A percentile compares a stretch with the other conserved stretches of the same genome.
phyloP scores from a whole-genome alignment of 2,797 vertebrate species.

The Pteronotus mesoamericanus region DNA sequence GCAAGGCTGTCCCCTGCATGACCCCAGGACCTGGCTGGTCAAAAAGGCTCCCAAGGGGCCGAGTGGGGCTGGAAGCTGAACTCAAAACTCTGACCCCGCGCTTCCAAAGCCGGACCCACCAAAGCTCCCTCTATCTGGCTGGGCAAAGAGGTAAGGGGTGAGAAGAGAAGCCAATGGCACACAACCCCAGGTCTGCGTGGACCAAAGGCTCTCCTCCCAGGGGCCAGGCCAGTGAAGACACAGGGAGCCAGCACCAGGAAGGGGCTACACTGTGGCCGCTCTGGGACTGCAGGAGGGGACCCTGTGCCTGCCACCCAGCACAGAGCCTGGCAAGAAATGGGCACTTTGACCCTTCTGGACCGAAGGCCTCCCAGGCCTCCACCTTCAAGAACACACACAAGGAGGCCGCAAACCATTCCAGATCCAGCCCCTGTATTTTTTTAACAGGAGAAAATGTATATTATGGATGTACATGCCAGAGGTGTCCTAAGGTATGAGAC shows the following conservation, averaged over 20 bases:
- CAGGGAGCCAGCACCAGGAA: background rate
- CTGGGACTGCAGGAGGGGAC: background rate
- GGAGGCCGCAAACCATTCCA: background rate
- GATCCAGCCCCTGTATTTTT: background rate
- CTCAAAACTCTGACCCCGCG: background rate
- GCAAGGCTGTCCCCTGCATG: background rate
- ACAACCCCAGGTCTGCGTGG: rapidly evolving
- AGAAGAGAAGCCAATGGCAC: background rate
- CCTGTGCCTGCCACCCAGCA: background rate
- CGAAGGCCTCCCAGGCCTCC: background rate
- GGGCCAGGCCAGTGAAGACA: background rate
- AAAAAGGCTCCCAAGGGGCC: rapidly evolving
- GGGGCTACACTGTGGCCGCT: background rate
- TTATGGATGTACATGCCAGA: background rate
- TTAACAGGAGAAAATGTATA: background rate
- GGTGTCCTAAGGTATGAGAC: background rate
- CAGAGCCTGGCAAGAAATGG: background rate
- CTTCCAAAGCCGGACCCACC: background rate
- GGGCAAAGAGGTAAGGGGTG: background rate
- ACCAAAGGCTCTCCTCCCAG: background rate
- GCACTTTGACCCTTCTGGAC: background rate
- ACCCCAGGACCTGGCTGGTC: no score
- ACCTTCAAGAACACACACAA: background rate
- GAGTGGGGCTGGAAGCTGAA: background rate
- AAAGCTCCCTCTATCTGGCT: rapidly evolving